Percentiles rank a stretch among this genome's conserved stretches.
phyloP scores from a whole-genome alignment of 2,797 vertebrate genomes.

The Rallus crepitans region DNA sequence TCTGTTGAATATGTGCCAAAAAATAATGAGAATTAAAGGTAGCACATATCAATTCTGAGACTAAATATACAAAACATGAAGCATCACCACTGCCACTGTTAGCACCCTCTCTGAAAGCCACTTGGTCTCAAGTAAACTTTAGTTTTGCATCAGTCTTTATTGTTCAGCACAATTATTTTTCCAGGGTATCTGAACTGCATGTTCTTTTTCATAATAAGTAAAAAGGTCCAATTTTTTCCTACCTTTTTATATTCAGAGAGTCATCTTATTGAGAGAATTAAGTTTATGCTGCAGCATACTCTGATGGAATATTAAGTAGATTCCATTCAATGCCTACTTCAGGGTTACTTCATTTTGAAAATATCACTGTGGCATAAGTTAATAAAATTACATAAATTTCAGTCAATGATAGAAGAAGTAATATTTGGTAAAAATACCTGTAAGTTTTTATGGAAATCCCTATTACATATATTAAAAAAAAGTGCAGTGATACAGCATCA shows the following conservation, averaged over 20 bases:
- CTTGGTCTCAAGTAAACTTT: not conserved
- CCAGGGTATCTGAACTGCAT: not conserved
- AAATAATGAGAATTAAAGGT: not conserved
- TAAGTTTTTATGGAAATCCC: constrained; percentile 49
- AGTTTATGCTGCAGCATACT: not conserved
- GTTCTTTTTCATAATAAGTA: not conserved
- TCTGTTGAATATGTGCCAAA: not conserved
- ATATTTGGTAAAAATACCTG: constrained; percentile 52
- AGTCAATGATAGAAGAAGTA: constrained; percentile 45
- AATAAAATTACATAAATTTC: constrained; percentile 75
- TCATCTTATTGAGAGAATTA: constrained; percentile 51
- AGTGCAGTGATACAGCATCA: constrained; percentile 7
- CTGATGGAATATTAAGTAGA: constrained; percentile 51
- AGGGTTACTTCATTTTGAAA: constrained; percentile 59
- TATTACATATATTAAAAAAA: not conserved
- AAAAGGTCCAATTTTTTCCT: constrained; percentile 35
- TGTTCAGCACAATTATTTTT: not conserved
- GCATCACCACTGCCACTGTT: not conserved
- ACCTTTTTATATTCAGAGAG: constrained; percentile 23
- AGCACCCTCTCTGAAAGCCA: not conserved
- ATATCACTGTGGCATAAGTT: constrained; percentile 58
- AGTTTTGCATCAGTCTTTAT: not conserved
- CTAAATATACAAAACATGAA: not conserved
- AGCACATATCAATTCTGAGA: not conserved
- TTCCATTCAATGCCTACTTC: constrained; percentile 48